Evolutionary conservation across 1,140 invertebrate species (phyloP), one percentile per base, ranked within the genome.

Genomic region (Megathymus violae): DNA sequence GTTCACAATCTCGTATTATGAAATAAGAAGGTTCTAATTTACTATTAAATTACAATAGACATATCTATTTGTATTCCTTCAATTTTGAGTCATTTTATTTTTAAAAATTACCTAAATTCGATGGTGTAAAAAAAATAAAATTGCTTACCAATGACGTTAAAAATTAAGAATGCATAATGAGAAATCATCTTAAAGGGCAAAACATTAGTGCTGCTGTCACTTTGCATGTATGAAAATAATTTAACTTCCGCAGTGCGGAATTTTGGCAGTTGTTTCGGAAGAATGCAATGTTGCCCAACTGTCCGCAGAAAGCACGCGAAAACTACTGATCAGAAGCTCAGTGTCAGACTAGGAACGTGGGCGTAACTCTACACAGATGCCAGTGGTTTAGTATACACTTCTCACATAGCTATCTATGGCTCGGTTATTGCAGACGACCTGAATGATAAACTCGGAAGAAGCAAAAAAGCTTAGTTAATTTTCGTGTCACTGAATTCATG

Each of bases 261-360:
- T 56, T 41, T 43, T n/a, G 14, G 25, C 5, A 56, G 19, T 11
- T 16, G 22, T 31, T 10, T 56, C 52, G 38, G 40, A 22, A 15
- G 52, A 56, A 44, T 56, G 52, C 38, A 44, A 56, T 56, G 15
- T 56, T 56, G 52, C 38, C 60, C 73, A 78, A 82, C 71, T 78
- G 81, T 54, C 71, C 73, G 67, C 70, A 74, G 78, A 84, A 84
- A 83, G 74, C 72, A 77, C 76, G 68, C 75, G 71, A 74, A 74
- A 78, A 74, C 62, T 52, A 81, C 80, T 81, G 68, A 68, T 64
- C 65, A 48, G 58, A 70, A 78, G 61, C 69, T 62, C 60, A n/a
- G n/a, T 62, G 43, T 60, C 38, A 44, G 50, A 64, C 15, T 58
- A 43, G 31, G 40, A 15, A 50, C 71, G 80, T 82, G 68, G 82